Base-by-base conservation (phyloP, 2,888 invertebrate species). In the Rhabditoides inermis region DNA sequence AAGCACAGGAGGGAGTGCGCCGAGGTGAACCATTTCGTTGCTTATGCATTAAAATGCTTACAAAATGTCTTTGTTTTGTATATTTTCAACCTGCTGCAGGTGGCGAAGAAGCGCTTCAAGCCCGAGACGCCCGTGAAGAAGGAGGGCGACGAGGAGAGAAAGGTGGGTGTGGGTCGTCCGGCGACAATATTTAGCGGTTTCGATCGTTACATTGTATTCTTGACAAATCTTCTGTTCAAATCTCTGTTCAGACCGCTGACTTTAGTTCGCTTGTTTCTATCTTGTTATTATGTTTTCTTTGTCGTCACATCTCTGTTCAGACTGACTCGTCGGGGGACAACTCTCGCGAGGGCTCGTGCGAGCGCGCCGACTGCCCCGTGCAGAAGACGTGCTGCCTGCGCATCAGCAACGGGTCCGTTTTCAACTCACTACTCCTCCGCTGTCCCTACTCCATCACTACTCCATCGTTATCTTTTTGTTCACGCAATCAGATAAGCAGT, bases 341-440 rank as follows among this genome's bases (percentile, higher is more conserved):
- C 7, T 55, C 56, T 28, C 50, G 59, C 25, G 65, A 65, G 42
- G 60, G 65, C 15, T 65, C 64, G 12, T 65, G 65, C 37, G 65
- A 65, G 40, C 48, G 65, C 41, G 58, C 55, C 46, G 64, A 65
- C 20, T 65, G 64, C 26, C 49, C 60, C 2, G 22, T 51, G 18
- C 47, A 55, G 39, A 65, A 58, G 46, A 28, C 32, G 10, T 65
- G 65, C 39, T 55, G 54, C 36, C 48, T 62, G 23, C 35, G 27
- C 15, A 26, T 63, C 15, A 20, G 47, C 1, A 41, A 40, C 5
- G 49, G 45, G 56, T 63, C 15, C 41, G 53, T 2, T 42, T 42
- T 27, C 23, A 36, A 22, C n/a, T 25, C 36, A 25, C 30, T 27
- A 22, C 15, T n/a, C 25, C n/a, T n/a, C 25, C n/a, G 3, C 32